phyloP scores from a whole-genome alignment of 2,113 vertebrate genomes.

The Erpornis zantholeuca region DNA sequence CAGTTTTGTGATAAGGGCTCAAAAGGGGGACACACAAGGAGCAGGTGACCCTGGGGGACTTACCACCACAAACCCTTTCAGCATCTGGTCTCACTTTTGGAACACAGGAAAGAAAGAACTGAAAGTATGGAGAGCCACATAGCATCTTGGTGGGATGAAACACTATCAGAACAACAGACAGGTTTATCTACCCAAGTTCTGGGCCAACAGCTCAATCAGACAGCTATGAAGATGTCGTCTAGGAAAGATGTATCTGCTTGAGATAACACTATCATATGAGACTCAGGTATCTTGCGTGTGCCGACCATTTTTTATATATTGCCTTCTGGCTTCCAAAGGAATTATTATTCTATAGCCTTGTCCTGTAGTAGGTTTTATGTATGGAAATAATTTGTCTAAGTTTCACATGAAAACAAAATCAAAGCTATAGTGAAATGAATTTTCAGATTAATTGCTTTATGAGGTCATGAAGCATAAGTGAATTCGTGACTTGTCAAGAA shows the following conservation, averaged over 20 bases:
- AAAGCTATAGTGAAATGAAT: background rate
- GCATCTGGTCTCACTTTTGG: background rate
- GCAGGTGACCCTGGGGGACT: fast-evolving
- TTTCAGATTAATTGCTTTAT: background rate
- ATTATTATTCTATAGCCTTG: background rate
- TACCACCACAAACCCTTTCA: background rate
- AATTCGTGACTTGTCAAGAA: background rate
- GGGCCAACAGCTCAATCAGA: background rate
- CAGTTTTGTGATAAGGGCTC: background rate
- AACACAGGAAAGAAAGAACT: background rate
- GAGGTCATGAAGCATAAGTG: background rate
- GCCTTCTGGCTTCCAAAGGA: background rate
- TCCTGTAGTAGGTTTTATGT: background rate
- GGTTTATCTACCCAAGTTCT: background rate
- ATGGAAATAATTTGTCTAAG: background rate
- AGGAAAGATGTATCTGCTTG: background rate
- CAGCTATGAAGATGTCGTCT: background rate
- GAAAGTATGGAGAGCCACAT: background rate
- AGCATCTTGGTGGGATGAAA: background rate
- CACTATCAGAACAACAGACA: background rate
- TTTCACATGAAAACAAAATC: background rate
- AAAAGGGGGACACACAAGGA: background rate
- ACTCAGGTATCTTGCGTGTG: background rate
- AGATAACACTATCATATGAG: background rate
- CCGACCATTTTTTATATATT: background rate